Evolutionary conservation across 2,888 invertebrate genomes (phyloP).

Genomic region (Drosophila ustulata): DNA sequence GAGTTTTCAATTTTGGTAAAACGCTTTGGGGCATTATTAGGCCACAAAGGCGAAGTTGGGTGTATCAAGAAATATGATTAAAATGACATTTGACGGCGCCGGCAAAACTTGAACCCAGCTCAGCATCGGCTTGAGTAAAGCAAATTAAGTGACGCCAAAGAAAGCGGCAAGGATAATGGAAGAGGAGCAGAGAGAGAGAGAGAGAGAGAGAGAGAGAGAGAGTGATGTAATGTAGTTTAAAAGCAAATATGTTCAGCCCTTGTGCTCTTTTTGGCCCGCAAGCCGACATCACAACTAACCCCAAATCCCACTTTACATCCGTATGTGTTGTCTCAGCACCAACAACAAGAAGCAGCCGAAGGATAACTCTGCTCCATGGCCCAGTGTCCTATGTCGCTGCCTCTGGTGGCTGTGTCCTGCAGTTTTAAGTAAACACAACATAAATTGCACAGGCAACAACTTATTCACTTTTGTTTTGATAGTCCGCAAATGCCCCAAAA

Average conservation of each 20-base stretch:
- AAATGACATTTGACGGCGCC: conserved; percentile 67
- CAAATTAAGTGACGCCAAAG: conserved; percentile 62
- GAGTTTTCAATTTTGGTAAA: conserved; percentile 78
- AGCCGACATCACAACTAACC: conserved; percentile 40
- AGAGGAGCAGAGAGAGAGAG: background rate
- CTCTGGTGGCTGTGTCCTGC: conserved; percentile 25
- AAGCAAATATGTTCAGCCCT: conserved; percentile 62
- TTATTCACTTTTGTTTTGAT: conserved; percentile 75
- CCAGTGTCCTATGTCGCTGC: conserved; percentile 12
- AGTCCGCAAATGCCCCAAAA: conserved; percentile 69
- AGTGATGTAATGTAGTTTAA: conserved; percentile 18
- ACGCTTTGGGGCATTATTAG: conserved; percentile 75
- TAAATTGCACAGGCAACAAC: conserved; percentile 69
- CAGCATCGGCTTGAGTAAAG: conserved; percentile 49
- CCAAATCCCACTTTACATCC: conserved; percentile 33
- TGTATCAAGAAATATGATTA: conserved; percentile 69
- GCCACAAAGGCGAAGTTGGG: conserved; percentile 58
- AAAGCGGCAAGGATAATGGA: background rate
- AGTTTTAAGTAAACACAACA: conserved; percentile 73
- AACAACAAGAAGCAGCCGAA: conserved; percentile 19
- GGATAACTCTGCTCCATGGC: background rate
- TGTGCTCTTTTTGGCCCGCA: conserved; percentile 37
- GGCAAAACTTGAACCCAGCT: conserved; percentile 40
- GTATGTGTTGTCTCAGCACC: conserved; percentile 40
- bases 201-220: no score